Base-by-base conservation (phyloP, 2,888 invertebrate species). In the Caradrina kadenii region DNA sequence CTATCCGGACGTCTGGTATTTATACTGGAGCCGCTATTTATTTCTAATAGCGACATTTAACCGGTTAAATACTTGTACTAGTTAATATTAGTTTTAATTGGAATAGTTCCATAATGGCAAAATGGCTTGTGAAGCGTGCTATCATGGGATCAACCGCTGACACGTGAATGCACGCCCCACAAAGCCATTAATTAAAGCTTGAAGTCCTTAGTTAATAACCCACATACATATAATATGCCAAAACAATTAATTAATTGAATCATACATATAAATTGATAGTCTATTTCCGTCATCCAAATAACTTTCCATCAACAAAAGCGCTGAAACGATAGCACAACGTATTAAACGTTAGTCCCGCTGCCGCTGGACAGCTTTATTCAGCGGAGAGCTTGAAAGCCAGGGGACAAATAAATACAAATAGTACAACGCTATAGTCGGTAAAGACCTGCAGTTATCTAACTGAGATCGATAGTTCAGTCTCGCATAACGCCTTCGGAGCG, bases 401-500 rank as follows among this genome's bases (percentile, higher is more conserved):
- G 42, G 69, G 69, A 48, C 39, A 54, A 62, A 59, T 69, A 45
- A 21, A 60, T 52, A 52, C 22, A 45, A 78, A 68, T 50, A 53
- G 42, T 53, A 80, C 75, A 79, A 73, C 63, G 68, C 71, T 64
- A 73, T 78, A 71, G 76, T 49, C 67, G 45, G 74, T 79, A 70
- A 81, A 78, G 80, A 83, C 82, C 84, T 82, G 80, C 84, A 80
- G 76, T 83, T 89, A 84, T 84, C 85, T 80, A 66, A 65, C 52
- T 15, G 63, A 76, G 81, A 88, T 87, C 85, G 84, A 86, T 87
- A 82, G 82, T 81, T 82, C 76, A 77, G 76, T 80, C 80, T 76
- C 81, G 82, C 81, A 86, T 80, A 82, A 76, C 75, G 84, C 56
- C 75, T 84, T 80, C 84, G 84, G 81, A 80, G 81, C 73, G 62